Conservation (phyloP, 2,888 invertebrate genomes). For the Epistrophe grossulariae region DNA sequence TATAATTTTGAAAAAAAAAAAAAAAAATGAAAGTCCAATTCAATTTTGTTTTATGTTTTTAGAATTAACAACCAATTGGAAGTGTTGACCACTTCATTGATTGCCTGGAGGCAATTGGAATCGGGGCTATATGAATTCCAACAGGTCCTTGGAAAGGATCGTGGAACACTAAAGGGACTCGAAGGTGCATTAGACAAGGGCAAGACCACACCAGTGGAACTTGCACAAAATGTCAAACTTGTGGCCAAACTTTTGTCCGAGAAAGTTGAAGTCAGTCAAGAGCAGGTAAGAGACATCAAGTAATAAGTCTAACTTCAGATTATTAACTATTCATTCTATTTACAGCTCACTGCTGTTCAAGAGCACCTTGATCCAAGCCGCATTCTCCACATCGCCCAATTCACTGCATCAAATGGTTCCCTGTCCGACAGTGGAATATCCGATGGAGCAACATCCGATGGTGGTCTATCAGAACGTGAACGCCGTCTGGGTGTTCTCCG, state of each 20-base stretch:
- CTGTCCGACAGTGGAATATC: constrained; percentile 90
- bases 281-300: constrained; percentile 78
- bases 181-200: constrained; percentile 83
- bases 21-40: constrained; percentile 8
- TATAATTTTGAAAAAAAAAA: constrained; percentile 12
- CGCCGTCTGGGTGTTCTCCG: constrained; percentile 87
- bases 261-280: constrained; percentile 83
- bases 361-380: constrained; percentile 82
- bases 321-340: constrained; percentile 2
- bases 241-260: constrained; percentile 84
- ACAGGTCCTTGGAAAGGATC: constrained; percentile 89
- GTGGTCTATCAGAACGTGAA: constrained; percentile 88
- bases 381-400: constrained; percentile 82
- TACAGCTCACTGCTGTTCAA: constrained; percentile 80
- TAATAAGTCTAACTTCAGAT: background rate
- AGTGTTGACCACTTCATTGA: constrained; percentile 89
- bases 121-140: constrained; percentile 90
- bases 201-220: constrained; percentile 81
- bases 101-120: constrained; percentile 91
- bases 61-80: constrained; percentile 90
- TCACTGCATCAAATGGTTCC: constrained; percentile 85
- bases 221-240: constrained; percentile 83
- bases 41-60: constrained; percentile 58
- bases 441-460: constrained; percentile 89
- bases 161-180: constrained; percentile 83